phyloP scores from a whole-genome alignment of 2,113 vertebrate species.

The Neopipo cinnamomea region DNA sequence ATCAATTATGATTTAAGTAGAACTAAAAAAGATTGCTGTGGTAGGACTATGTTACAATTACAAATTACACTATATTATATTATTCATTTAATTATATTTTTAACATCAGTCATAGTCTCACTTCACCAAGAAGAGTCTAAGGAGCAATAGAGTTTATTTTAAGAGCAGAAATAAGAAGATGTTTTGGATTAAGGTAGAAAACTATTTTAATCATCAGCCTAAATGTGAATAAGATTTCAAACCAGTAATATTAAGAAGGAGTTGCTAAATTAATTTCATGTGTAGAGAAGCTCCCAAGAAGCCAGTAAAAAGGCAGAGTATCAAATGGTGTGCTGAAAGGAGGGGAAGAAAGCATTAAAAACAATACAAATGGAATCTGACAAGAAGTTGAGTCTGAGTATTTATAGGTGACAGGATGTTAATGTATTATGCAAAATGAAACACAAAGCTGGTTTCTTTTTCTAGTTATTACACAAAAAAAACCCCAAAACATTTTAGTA shows the following conservation, averaged over 20 bases:
- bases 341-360: not conserved
- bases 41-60: not conserved
- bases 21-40: not conserved
- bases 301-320: not conserved
- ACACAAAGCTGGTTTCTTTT: not conserved
- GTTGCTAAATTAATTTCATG: not conserved
- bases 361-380: slow-evolving; percentile 20
- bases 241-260: not conserved
- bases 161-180: not conserved
- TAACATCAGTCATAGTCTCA: not conserved
- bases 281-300: not conserved
- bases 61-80: not conserved
- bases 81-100: not conserved
- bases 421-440: slow-evolving; percentile 12
- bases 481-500: not conserved
- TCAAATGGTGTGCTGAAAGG: not conserved
- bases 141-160: not conserved
- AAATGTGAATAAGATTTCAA: not conserved
- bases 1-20: not conserved
- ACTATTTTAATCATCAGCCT: not conserved
- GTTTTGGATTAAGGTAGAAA: not conserved
- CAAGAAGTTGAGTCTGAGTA: not conserved
- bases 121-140: not conserved
- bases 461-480: not conserved
- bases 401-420: slow-evolving; percentile 16